Conservation (phyloP, 2,113 vertebrate species). For the Bujurquina vittata region DNA sequence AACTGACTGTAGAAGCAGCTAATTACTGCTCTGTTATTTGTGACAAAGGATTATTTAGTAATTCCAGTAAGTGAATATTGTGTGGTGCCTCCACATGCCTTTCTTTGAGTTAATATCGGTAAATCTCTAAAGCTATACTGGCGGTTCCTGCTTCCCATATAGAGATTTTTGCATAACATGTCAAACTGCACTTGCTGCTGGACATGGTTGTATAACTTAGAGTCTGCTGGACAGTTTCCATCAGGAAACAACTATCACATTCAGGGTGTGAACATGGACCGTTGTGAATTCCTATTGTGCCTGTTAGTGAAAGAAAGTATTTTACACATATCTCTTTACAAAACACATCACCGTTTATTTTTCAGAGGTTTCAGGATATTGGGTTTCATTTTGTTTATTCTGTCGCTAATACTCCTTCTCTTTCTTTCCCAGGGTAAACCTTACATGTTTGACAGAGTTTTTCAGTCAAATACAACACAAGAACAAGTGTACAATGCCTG, state of each 20-base stretch:
- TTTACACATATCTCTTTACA: not conserved
- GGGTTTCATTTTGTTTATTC: accelerated
- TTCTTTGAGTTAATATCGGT: not conserved
- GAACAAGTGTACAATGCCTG: constrained; percentile 98
- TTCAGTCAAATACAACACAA: constrained; percentile 92
- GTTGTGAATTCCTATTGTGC: not conserved
- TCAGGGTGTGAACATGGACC: not conserved
- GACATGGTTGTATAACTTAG: not conserved
- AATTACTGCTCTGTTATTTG: not conserved
- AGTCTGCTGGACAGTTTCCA: not conserved
- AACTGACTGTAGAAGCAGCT: not conserved
- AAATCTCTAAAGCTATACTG: not conserved
- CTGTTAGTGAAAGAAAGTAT: not conserved
- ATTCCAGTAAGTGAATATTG: not conserved
- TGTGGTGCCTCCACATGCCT: not conserved
- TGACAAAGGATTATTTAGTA: not conserved
- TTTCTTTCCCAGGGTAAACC: constrained; percentile 86
- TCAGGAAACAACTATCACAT: not conserved
- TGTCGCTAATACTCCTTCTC: not conserved
- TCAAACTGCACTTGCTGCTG: not conserved
- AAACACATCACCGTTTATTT: not conserved
- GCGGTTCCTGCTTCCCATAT: not conserved
- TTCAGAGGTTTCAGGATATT: not conserved
- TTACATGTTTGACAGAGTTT: constrained; percentile 93
- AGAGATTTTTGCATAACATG: not conserved